Conservation (phyloP, 2,888 invertebrate species). For the Cinara cedri region DNA sequence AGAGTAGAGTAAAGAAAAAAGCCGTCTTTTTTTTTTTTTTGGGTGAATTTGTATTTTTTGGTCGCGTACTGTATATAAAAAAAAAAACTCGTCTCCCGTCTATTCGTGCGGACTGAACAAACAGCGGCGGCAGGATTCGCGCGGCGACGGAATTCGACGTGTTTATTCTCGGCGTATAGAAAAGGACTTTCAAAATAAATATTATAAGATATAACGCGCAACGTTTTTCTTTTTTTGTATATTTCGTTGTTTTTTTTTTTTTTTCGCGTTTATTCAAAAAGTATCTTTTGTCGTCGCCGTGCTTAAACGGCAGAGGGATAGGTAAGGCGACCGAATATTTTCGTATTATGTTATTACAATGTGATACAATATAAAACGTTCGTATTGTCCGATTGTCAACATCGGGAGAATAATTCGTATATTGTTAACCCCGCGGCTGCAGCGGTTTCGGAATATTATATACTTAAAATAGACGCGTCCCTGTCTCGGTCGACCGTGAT, state of each 20-base stretch:
- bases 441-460: constrained; percentile 1
- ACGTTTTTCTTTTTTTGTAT: neutral
- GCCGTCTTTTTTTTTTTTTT: too few species aligned
- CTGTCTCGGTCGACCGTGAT: constrained; percentile 7
- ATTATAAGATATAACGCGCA: too few species aligned
- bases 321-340: neutral
- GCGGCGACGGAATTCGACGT: neutral
- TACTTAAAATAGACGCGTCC: constrained; percentile 39
- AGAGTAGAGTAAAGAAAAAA: too few species aligned
- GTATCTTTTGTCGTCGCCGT: constrained; percentile 20
- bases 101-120: neutral
- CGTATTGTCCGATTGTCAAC: constrained; percentile 54
- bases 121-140: neutral
- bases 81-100: neutral
- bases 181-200: neutral
- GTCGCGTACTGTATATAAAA: too few species aligned
- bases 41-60: too few species aligned
- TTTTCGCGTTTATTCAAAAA: constrained; percentile 13
- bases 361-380: neutral
- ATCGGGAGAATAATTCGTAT: constrained; percentile 49
- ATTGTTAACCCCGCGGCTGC: constrained; percentile 45
- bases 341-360: neutral
- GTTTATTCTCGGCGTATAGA: neutral
- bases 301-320: neutral
- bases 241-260: too few species aligned